Evolutionary conservation across 2,888 invertebrate species (phyloP).

Genomic region (Eupithecia exiguata): DNA sequence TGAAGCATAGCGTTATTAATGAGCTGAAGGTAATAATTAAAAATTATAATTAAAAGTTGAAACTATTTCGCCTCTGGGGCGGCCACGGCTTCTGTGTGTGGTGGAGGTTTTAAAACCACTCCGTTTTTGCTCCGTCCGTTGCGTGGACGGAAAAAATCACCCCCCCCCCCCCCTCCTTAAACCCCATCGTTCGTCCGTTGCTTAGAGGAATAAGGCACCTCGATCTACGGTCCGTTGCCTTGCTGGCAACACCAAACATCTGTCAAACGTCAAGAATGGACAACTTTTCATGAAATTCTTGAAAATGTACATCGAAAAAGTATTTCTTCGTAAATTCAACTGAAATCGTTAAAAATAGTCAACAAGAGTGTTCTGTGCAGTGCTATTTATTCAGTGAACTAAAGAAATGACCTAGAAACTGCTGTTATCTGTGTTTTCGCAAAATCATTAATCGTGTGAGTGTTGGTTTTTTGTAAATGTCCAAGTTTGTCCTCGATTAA

Average conservation of each 20-base stretch:
- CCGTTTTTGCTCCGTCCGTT: too few species aligned
- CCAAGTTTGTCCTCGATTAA: slow-evolving; percentile 50
- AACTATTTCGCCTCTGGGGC: too few species aligned
- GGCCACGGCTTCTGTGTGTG: too few species aligned
- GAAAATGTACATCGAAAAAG: slow-evolving; percentile 57
- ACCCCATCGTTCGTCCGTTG: too few species aligned
- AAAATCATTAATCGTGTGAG: slow-evolving; percentile 46
- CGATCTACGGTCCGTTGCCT: too few species aligned
- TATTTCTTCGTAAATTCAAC: slow-evolving; percentile 49
- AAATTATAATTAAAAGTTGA: too few species aligned
- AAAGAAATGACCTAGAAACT: slow-evolving; percentile 41
- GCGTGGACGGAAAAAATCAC: too few species aligned
- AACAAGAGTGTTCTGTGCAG: slow-evolving; percentile 43
- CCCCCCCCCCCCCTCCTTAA: too few species aligned
- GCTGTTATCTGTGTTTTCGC: slow-evolving; percentile 39
- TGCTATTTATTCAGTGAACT: slow-evolving; percentile 40
- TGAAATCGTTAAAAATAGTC: slow-evolving; percentile 49
- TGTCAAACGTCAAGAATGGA: slow-evolving; percentile 66
- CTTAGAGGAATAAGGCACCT: too few species aligned
- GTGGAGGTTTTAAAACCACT: too few species aligned
- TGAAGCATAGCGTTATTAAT: too few species aligned
- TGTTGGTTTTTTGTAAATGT: slow-evolving; percentile 45
- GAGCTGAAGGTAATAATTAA: too few species aligned
- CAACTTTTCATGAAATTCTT: slow-evolving; percentile 59
- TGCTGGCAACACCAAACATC: slow-evolving; percentile 39